phyloP scores from a whole-genome alignment of 2,113 vertebrate species.

The Zosterops japonicus region DNA sequence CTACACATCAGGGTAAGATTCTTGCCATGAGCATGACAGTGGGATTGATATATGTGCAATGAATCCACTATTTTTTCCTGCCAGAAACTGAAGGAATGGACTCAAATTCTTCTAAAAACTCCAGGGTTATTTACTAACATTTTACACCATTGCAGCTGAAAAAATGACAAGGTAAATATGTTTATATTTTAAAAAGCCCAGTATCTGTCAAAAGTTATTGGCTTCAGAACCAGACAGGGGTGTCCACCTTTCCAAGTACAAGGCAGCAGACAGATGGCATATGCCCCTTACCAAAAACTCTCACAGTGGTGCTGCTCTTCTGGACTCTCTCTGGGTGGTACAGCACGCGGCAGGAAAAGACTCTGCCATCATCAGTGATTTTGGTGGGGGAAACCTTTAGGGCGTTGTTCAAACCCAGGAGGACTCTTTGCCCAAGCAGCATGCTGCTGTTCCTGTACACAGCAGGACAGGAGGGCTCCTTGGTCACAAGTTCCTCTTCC shows the following conservation, averaged over 20 bases:
- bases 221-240: background rate
- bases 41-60: background rate
- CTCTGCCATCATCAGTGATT: conserved; percentile 33
- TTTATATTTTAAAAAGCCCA: background rate
- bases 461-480: background rate
- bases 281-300: conserved; percentile 64
- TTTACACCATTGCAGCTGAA: background rate
- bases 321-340: background rate
- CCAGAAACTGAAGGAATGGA: background rate
- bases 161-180: background rate
- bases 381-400: conserved; percentile 48
- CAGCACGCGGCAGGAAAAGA: conserved; percentile 26
- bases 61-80: background rate
- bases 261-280: background rate
- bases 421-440: background rate
- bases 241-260: background rate
- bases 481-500: conserved; percentile 39
- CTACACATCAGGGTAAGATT: background rate
- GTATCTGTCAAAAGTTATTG: background rate
- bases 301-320: conserved; percentile 55
- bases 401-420: background rate
- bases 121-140: background rate
- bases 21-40: too few relatives aligned
- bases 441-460: background rate
- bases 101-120: background rate